Conservation (phyloP, 2,113 vertebrate species). For the Pardalotus punctatus region DNA sequence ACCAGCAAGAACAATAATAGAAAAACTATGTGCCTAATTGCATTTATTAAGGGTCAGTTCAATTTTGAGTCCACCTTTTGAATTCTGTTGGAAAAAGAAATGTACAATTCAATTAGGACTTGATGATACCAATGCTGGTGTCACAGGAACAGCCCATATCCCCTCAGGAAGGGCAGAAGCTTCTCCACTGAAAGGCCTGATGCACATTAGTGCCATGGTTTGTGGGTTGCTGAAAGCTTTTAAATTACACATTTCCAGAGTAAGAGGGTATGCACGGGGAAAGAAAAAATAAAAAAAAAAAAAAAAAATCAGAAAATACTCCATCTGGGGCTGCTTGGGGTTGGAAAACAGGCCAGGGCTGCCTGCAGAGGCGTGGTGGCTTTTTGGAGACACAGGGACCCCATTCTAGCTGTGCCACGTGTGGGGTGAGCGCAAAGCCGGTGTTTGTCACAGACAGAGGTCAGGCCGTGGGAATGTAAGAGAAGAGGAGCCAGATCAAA, state of each 20-base stretch:
- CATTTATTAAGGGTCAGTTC: background rate
- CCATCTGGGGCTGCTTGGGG: background rate
- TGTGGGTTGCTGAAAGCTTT: constrained; percentile 40
- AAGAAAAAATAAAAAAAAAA: background rate
- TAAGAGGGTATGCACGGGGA: background rate
- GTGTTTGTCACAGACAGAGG: accelerated
- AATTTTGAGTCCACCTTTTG: constrained; percentile 11
- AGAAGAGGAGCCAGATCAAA: background rate
- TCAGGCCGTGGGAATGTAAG: background rate
- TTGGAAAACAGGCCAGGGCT: accelerated
- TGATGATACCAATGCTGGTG: background rate
- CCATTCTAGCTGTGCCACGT: accelerated
- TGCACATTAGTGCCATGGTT: constrained; percentile 12
- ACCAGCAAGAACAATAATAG: background rate
- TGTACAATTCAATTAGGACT: background rate
- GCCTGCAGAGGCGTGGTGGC: accelerated
- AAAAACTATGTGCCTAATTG: background rate
- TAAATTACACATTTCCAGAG: background rate
- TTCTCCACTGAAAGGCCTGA: background rate
- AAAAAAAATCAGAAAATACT: background rate
- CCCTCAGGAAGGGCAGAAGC: constrained; percentile 37
- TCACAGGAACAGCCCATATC: background rate
- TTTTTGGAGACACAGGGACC: background rate
- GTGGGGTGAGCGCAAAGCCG: accelerated
- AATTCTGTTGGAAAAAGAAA: background rate